Evolutionary conservation across 2,888 invertebrate genomes (phyloP).

Genomic region (Harpalus rufipes): DNA sequence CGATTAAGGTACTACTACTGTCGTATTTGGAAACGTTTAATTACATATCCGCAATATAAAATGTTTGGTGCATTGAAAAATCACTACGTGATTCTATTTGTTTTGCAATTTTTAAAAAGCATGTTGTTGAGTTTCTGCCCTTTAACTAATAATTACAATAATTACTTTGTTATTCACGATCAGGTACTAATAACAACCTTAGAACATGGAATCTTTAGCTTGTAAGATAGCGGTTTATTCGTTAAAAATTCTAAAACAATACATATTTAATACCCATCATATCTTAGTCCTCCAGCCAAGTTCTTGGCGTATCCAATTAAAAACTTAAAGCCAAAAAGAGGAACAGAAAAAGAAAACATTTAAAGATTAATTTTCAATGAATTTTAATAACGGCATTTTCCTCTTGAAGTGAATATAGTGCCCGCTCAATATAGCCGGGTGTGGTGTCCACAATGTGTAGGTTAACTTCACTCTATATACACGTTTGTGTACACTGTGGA

Average conservation of each 20-base stretch:
- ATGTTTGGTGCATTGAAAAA: neutral
- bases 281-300: neutral
- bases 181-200: constrained; percentile 14
- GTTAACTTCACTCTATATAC: constrained; percentile 13
- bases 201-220: neutral
- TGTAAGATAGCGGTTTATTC: constrained; percentile 8
- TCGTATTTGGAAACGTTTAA: too few species aligned
- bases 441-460: constrained; percentile 9
- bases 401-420: neutral
- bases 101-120: neutral
- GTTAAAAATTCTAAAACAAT: constrained; percentile 24
- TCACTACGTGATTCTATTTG: neutral
- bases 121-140: constrained; percentile 5
- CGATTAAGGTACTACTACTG: too few species aligned
- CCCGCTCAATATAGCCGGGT: neutral
- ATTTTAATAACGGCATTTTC: constrained; percentile 65
- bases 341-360: constrained; percentile 58
- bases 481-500: neutral
- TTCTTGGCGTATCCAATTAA: constrained; percentile 61
- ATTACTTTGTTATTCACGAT: constrained; percentile 50
- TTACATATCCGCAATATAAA: neutral
- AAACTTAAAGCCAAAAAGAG: constrained; percentile 60
- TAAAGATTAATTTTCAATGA: constrained; percentile 66
- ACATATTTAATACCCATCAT: constrained; percentile 33
- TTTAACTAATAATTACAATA: constrained; percentile 40